Percentiles rank a stretch among this genome's conserved stretches.
Evolutionary conservation across 2,797 vertebrate genomes (phyloP).

Genomic region (Danio aesculapii): DNA sequence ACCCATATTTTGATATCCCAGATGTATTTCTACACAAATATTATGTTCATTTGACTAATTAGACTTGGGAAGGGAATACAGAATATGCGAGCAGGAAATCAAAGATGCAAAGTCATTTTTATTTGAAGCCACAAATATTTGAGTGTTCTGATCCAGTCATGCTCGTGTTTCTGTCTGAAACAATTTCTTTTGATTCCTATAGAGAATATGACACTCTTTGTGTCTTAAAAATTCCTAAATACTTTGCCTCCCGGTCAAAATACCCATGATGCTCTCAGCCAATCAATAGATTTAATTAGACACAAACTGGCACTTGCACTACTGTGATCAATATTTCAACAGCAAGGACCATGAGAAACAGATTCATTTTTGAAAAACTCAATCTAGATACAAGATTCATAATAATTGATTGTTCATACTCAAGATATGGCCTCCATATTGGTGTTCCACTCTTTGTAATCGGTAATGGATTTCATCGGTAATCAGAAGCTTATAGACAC

Average conservation of each 20-base stretch:
- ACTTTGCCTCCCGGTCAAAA: constrained; percentile 8
- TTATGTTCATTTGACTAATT: constrained; percentile 56
- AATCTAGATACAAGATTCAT: constrained; percentile 73
- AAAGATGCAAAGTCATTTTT: constrained; percentile 35
- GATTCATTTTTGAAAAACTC: constrained; percentile 71
- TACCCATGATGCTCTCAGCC: constrained; percentile 50
- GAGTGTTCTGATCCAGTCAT: not conserved
- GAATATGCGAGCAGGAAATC: constrained; percentile 30
- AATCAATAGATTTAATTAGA: constrained; percentile 77
- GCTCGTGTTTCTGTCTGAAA: not conserved
- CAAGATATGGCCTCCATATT: constrained; percentile 71
- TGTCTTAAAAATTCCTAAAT: constrained; percentile 19
- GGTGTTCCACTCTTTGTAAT: constrained; percentile 71
- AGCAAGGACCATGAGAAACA: constrained; percentile 68
- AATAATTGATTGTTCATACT: constrained; percentile 73
- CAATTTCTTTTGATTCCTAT: constrained; percentile 8
- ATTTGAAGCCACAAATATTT: constrained; percentile 19
- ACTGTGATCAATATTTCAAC: constrained; percentile 74
- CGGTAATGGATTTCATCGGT: constrained; percentile 14
- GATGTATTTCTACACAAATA: constrained; percentile 52
- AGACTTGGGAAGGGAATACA: constrained; percentile 37
- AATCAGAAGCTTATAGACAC: constrained; percentile 30
- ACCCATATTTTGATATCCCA: constrained; percentile 52
- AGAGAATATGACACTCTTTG: constrained; percentile 18
- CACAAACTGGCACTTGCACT: constrained; percentile 70